These are phyloP conservation scores for Drosophila eugracilis DNA, from an alignment of 1,140 invertebrate species.

Conservation along the genomic window DNA sequence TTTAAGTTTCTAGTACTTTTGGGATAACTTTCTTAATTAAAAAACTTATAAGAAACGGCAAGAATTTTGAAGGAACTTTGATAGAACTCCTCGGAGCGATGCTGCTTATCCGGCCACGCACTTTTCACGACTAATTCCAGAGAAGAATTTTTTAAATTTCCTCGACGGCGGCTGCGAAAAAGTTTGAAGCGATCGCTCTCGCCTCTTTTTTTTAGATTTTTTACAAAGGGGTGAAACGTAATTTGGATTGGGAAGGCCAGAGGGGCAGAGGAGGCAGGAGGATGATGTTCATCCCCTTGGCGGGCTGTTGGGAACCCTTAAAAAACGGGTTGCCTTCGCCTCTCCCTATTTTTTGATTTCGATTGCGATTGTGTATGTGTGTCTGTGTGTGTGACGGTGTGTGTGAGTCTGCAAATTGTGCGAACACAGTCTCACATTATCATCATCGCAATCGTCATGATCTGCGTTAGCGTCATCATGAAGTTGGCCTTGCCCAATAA, in stretches of 20 bases:
- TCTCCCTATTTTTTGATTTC: constrained; percentile 62
- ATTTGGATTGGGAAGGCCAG: constrained; percentile 50
- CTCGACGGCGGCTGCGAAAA: constrained; percentile 51
- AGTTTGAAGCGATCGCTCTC: constrained; percentile 66
- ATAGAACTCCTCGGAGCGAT: constrained; percentile 21
- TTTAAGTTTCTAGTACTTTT: too few species aligned
- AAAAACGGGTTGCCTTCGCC: constrained; percentile 54
- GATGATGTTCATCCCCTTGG: constrained; percentile 64
- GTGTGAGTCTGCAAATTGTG: constrained; percentile 47
- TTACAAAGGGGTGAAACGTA: constrained; percentile 79
- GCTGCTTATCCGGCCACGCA: constrained; percentile 67
- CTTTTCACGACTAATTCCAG: constrained; percentile 72
- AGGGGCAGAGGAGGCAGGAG: constrained; percentile 12
- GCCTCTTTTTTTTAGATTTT: constrained; percentile 64
- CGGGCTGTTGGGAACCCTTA: constrained; percentile 59
- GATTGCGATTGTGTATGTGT: constrained; percentile 16
- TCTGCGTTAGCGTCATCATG: constrained; percentile 56
- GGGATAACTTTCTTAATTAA: too few species aligned
- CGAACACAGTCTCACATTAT: constrained; percentile 33
- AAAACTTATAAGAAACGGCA: neutral
- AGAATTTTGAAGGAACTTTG: constrained; percentile 9
- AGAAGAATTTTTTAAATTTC: constrained; percentile 62
- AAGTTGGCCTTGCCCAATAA: constrained; percentile 71
- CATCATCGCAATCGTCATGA: constrained; percentile 43
- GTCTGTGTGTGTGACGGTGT: constrained; percentile 1